phyloP scores from a whole-genome alignment of 2,888 invertebrate genomes.

The Nesidiocoris tenuis region DNA sequence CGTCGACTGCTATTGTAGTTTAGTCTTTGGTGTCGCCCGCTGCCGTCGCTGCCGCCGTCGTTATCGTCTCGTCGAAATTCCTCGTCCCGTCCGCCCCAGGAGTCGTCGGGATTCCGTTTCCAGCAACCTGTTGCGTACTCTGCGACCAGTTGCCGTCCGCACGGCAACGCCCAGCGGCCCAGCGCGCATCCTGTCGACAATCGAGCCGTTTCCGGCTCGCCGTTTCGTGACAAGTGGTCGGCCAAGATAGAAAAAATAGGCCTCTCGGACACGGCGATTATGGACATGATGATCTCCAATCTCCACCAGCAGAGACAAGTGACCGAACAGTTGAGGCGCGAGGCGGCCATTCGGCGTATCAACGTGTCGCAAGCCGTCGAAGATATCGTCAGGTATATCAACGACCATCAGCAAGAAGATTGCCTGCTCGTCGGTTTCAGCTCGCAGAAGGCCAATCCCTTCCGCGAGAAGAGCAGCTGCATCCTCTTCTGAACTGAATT shows the following conservation, averaged over 20 bases:
- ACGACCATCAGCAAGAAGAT: conserved; percentile 90
- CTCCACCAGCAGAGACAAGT: conserved; percentile 91
- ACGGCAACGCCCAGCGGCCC: not conserved
- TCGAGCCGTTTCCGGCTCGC: not conserved
- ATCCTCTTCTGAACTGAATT: conserved; percentile 66
- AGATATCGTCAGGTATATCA: conserved; percentile 86
- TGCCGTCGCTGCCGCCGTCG: not conserved
- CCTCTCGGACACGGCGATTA: conserved; percentile 84
- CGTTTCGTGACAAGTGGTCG: not conserved
- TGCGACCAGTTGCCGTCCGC: not conserved
- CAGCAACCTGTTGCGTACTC: not conserved
- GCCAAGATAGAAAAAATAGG: conserved; percentile 66
- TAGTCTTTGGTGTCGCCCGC: not conserved
- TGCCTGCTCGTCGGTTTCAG: conserved; percentile 90
- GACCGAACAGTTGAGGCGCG: conserved; percentile 88
- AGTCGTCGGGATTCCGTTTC: not conserved
- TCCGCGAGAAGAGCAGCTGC: conserved; percentile 90
- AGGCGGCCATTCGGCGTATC: conserved; percentile 83
- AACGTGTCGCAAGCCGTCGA: conserved; percentile 85
- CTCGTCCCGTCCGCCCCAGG: not conserved
- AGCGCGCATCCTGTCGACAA: not conserved
- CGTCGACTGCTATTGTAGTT: too few relatives aligned
- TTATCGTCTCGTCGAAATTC: not conserved
- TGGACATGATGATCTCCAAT: conserved; percentile 91
- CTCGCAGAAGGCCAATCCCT: conserved; percentile 92